These are phyloP conservation scores for Rhopilema esculentum DNA, from an alignment of 30 jellyfish, hydroid and myxozoan species.

Conservation along the genomic window DNA sequence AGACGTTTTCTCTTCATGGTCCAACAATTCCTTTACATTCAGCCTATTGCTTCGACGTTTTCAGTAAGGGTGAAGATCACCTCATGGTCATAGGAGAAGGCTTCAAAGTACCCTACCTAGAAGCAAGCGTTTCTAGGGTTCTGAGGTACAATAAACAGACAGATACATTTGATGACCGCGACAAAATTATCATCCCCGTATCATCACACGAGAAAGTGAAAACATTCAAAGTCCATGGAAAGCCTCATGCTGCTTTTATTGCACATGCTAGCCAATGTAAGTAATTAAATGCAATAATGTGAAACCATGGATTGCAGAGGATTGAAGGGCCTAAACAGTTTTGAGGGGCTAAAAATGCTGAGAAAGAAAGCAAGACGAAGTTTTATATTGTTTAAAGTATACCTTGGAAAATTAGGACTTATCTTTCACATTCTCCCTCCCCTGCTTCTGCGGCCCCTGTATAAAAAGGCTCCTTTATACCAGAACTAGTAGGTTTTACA, in stretches of 20 bases:
- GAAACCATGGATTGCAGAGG: not conserved
- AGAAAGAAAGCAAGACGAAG: no score
- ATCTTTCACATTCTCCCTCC: no score
- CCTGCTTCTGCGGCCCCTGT: no score
- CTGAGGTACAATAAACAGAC: slow-evolving; percentile 39
- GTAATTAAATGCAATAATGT: not conserved
- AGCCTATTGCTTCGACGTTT: slow-evolving; percentile 66
- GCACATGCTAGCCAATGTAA: slow-evolving; percentile 49
- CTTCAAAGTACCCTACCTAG: slow-evolving; percentile 7
- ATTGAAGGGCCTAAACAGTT: not conserved
- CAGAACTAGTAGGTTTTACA: no score
- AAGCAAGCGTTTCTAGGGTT: slow-evolving; percentile 63
- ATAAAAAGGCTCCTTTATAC: no score
- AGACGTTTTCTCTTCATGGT: slow-evolving; percentile 32
- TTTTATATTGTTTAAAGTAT: no score
- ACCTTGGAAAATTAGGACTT: no score
- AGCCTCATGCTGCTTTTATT: slow-evolving; percentile 66
- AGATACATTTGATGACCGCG: slow-evolving; percentile 50
- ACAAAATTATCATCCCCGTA: slow-evolving; percentile 56
- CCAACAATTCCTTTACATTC: slow-evolving; percentile 46
- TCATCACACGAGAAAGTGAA: slow-evolving; percentile 66
- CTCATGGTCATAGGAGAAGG: slow-evolving; percentile 74
- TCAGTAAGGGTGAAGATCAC: slow-evolving; percentile 26
- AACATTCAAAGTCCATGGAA: slow-evolving; percentile 70
- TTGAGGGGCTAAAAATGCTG: no score